Base-by-base conservation (phyloP, 2,888 invertebrate species). In the Congeria kusceri region DNA sequence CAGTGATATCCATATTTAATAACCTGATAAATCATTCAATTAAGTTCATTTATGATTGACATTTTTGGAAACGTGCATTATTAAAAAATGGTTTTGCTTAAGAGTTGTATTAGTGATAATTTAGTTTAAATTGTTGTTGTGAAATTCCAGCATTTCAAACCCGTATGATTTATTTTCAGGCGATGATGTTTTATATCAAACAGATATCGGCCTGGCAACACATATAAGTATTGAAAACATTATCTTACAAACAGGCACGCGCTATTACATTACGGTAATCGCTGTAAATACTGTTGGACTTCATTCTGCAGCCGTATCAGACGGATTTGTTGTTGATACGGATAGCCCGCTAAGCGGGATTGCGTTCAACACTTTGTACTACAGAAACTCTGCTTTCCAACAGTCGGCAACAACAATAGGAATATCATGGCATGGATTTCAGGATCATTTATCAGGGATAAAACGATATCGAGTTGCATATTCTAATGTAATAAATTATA, bases 241-340 rank as follows among this genome's bases (percentile, higher is more conserved):
- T 4, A 65, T n/a, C 0, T 71, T 86, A 13, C 25, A 58, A 53
- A 77, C 77, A 47, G 86, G 85, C 28, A 77, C 77, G 0, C 64
- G 32, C 32, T 85, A 85, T 62, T 86, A 70, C 66, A 53, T 77
- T 13, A 82, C 80, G 9, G 73, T 86, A 3, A 71, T 61, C 20
- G 86, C 86, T 9, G 65, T 69, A 9, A 86, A 86, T 44, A 58
- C 39, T 3, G 67, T 83, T 18, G 85, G 83, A 3, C 62, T 81
- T 9, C 77, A 78, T 13, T 73, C 81, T 15, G 57, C 66, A 13
- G 15, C 77, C 1, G 62, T 56, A 11, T 85, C 85, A 18, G 83
- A 85, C 47, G 85, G 85, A 3, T 73, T 85, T 53, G 4, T 78
- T 3, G 49, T 83, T 11, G 85, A 85, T 57, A 67, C 62, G 47